Conservation (phyloP, 92 coral and sea anemone genomes). For the Porites divaricata region DNA sequence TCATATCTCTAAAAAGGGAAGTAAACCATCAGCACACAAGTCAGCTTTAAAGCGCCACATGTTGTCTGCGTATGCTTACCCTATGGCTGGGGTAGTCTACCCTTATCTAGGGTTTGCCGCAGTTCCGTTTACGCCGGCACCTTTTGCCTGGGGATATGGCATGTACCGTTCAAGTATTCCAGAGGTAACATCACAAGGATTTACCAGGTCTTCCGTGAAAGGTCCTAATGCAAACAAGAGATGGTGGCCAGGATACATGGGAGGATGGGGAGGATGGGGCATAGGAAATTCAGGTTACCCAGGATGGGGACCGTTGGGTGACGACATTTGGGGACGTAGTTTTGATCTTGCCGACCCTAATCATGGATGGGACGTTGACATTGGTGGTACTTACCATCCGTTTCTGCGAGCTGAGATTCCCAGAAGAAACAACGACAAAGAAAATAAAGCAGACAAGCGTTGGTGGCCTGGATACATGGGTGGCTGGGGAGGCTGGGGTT, state of each 20-base stretch:
- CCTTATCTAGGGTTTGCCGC: slow-evolving; percentile 43
- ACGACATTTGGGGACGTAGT: slow-evolving; percentile 36
- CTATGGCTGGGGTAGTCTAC: slow-evolving; percentile 29
- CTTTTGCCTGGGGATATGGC: slow-evolving; percentile 50
- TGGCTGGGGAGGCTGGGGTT: slow-evolving; percentile 95
- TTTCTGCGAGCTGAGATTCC: slow-evolving; percentile 52
- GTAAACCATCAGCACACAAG: neutral
- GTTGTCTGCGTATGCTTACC: slow-evolving; percentile 21
- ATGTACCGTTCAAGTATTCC: slow-evolving; percentile 61
- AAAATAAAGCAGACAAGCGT: slow-evolving; percentile 60
- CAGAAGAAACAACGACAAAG: slow-evolving; percentile 8
- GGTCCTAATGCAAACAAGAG: slow-evolving; percentile 60
- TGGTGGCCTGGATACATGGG: slow-evolving; percentile 97
- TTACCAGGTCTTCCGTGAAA: slow-evolving; percentile 49
- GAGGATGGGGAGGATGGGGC: slow-evolving; percentile 98
- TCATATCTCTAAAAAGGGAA: slow-evolving; percentile 53
- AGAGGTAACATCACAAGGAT: neutral
- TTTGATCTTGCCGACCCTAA: slow-evolving; percentile 43
- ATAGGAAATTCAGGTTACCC: slow-evolving; percentile 80
- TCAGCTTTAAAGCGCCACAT: slow-evolving; percentile 12
- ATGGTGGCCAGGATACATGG: slow-evolving; percentile 95
- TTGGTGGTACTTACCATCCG: slow-evolving; percentile 34
- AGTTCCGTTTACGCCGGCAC: slow-evolving; percentile 26
- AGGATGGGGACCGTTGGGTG: slow-evolving; percentile 79
- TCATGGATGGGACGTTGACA: slow-evolving; percentile 64